phyloP scores from a whole-genome alignment of 2,888 invertebrate species.

The Ormyrus rosae region DNA sequence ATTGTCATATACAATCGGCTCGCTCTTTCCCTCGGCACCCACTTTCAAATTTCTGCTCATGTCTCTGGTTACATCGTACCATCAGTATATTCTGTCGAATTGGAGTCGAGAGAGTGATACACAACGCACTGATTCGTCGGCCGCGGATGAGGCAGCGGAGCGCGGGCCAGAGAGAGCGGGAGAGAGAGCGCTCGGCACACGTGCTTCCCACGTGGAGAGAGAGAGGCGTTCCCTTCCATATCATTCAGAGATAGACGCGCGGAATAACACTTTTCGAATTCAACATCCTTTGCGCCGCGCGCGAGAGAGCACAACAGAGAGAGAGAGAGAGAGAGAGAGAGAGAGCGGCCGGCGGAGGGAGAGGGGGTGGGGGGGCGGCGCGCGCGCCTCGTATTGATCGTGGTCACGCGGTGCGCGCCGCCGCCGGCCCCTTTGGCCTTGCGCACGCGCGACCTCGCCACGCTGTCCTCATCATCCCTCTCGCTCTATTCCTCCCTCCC shows the following conservation, averaged over 20 bases:
- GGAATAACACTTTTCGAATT: slow-evolving; percentile 76
- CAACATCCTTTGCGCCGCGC: slow-evolving; percentile 71
- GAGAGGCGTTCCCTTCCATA: slow-evolving; percentile 76
- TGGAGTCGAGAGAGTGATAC: too few species aligned
- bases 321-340: slow-evolving; percentile 19
- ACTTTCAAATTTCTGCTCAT: too few species aligned
- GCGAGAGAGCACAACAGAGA: neutral
- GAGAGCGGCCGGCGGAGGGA: neutral
- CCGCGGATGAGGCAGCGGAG: too few species aligned
- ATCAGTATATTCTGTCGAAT: too few species aligned
- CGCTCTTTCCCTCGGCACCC: too few species aligned
- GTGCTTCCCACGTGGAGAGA: slow-evolving; percentile 74
- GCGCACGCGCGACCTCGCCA: slow-evolving; percentile 75
- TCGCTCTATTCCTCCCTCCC: slow-evolving; percentile 3
- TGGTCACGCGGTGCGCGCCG: slow-evolving; percentile 76
- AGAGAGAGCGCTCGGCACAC: slow-evolving; percentile 68
- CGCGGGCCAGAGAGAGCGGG: slow-evolving; percentile 16
- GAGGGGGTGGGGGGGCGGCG: slow-evolving; percentile 44
- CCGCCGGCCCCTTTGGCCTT: slow-evolving; percentile 71
- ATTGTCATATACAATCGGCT: too few species aligned
- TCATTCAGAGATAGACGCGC: slow-evolving; percentile 76
- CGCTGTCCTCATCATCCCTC: slow-evolving; percentile 66
- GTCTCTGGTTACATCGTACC: too few species aligned
- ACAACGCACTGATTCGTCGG: too few species aligned
- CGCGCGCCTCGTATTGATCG: slow-evolving; percentile 70